Evolutionary conservation across 2,888 invertebrate genomes (phyloP).

Genomic region (Adelphocoris suturalis): DNA sequence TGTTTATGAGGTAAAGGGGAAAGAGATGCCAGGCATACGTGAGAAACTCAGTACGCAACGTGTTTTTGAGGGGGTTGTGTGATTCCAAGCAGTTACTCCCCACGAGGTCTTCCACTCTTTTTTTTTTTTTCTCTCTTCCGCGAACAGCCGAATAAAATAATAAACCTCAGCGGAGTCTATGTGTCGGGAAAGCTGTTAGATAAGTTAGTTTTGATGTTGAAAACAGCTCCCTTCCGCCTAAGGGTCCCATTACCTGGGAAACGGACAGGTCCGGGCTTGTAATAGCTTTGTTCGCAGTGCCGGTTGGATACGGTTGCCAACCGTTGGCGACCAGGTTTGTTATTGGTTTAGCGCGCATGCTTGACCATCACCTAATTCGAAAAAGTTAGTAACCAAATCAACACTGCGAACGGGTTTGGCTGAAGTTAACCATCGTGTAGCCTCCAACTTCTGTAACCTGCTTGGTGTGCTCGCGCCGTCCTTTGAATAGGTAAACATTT

Average conservation of each 20-base stretch:
- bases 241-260: constrained; percentile 44
- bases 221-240: not conserved
- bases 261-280: constrained; percentile 28
- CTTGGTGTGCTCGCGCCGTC: too few species aligned
- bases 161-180: constrained; percentile 46
- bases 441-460: too few species aligned
- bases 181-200: constrained; percentile 49
- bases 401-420: too few species aligned
- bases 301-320: too few species aligned
- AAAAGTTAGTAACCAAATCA: too few species aligned
- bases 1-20: constrained; percentile 35
- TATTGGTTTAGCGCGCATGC: too few species aligned
- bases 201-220: constrained; percentile 49
- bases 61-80: constrained; percentile 43
- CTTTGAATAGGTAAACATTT: too few species aligned
- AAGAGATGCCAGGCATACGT: constrained; percentile 11
- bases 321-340: too few species aligned
- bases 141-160: constrained; percentile 36
- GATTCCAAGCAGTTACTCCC: constrained; percentile 47
- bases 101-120: not conserved
- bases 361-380: too few species aligned
- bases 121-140: not conserved
- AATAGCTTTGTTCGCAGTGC: too few species aligned
- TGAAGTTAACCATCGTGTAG: too few species aligned
- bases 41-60: constrained; percentile 23